Base-by-base conservation (phyloP, 92 coral and sea anemone genomes). In the Meandrina meandrites region DNA sequence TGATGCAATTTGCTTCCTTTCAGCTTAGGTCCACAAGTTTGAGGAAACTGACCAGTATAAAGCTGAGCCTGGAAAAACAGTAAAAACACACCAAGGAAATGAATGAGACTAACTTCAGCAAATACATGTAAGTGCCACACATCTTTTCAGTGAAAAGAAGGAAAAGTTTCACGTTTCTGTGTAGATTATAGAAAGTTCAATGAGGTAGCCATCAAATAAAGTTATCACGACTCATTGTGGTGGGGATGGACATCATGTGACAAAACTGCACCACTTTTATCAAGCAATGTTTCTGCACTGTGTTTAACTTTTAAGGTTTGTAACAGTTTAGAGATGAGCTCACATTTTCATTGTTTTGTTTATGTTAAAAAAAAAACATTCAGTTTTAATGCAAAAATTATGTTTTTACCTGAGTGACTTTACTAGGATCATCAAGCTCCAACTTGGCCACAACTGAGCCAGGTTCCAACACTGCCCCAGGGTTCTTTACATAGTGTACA, bases 401-500 rank as follows among this genome's bases (percentile, higher is more conserved):
- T 28, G 71, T 24, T 30, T n/a, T 11, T 78, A 96, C 99, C 98
- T 97, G 99, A 8, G 98, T 95, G 11, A 97, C 96, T 80, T 94
- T 81, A 71, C 98, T 97, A 4, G 99, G 99, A 75, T 97, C 98
- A 71, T 97, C 99, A 36, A 97, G 90, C 74, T 97, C 99, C 73
- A 97, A 82, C 86, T 92, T 97, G 34, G 98, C 98, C 36, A 97
- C 96, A 28, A 95, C 79, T 18, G 98, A 95, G 22, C 99, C 99
- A 31, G 99, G 97, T 70, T 97, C 99, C 0, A 97, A 88, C 15
- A 95, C 98, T 14, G 99, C 94, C 64, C 98, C 96, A 34, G 96
- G 90, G 48, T 89, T 90, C 92, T 97, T 97, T 22, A 95, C 90
- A 79, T 92, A 95, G 87, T 97, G 99, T n/a, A 97, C 94, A 88